Percentiles rank a stretch among this genome's conserved stretches.
Conservation (phyloP, 2,113 vertebrate genomes). For the Gymnobelideus leadbeateri region DNA sequence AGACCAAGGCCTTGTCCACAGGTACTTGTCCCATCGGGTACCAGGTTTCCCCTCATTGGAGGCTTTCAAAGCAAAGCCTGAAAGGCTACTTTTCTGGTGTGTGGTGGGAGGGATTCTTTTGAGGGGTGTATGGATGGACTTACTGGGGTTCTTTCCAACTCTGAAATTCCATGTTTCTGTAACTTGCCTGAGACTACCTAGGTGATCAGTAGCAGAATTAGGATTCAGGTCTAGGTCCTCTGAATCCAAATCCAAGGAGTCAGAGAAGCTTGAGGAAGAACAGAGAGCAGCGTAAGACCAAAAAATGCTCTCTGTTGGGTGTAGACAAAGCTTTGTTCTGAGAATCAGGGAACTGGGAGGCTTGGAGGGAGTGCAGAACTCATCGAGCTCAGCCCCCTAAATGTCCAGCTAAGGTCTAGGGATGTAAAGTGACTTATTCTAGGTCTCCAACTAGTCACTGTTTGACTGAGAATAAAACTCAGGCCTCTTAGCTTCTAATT, state of each 20-base stretch:
- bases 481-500: background rate
- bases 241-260: background rate
- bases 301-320: background rate
- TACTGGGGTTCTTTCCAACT: background rate
- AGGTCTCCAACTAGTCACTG: background rate
- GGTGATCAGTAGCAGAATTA: background rate
- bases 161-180: background rate
- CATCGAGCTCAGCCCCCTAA: background rate
- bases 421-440: background rate
- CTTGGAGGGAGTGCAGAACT: background rate
- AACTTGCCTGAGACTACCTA: background rate
- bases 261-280: background rate
- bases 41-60: too few species aligned
- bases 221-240: background rate
- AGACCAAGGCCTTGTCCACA: too few species aligned
- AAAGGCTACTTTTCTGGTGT: background rate
- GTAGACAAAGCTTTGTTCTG: background rate
- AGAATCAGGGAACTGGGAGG: background rate
- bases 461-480: background rate
- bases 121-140: background rate
- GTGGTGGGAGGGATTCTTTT: background rate
- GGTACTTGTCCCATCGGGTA: too few species aligned
- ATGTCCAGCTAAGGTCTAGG: background rate
- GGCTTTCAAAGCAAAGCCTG: too few species aligned
- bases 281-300: background rate